A percentile compares a stretch with the other conserved stretches of the same genome.
These are phyloP conservation scores for Notamacropus eugenii DNA, from an alignment of 2,797 vertebrate genomes.

Conservation along the genomic window DNA sequence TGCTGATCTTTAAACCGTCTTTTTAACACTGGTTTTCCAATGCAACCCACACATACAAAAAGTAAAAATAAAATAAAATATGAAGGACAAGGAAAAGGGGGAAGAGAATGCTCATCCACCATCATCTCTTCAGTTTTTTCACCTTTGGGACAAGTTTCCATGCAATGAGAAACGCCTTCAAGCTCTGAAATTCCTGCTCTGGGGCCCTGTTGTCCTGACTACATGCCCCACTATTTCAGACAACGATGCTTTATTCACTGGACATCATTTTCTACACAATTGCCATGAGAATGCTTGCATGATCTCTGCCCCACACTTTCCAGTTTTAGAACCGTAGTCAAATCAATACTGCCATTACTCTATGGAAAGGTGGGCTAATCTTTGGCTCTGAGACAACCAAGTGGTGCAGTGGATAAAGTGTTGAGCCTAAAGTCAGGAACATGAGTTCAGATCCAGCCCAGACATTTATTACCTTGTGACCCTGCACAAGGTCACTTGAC, in stretches of 20 bases:
- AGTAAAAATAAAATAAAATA: neutral
- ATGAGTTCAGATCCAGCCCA: neutral
- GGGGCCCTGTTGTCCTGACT: neutral
- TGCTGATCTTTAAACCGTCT: slow-evolving; percentile 34
- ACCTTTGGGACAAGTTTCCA: neutral
- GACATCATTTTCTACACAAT: neutral
- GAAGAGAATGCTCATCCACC: neutral
- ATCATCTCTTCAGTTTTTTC: neutral
- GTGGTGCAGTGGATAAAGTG: neutral
- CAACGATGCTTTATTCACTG: neutral
- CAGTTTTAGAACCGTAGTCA: neutral
- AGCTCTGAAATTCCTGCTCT: neutral
- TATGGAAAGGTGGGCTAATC: neutral
- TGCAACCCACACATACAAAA: neutral
- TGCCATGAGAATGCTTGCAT: neutral
- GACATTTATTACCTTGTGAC: neutral
- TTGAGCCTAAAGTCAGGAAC: neutral
- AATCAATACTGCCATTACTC: neutral
- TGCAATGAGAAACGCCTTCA: neutral
- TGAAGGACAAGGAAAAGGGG: neutral
- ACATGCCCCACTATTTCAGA: neutral
- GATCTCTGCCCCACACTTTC: neutral
- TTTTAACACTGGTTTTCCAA: neutral
- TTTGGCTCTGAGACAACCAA: neutral
- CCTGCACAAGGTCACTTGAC: neutral